A percentile compares a stretch with the other conserved stretches of the same genome.
phyloP scores from a whole-genome alignment of 2,888 invertebrate genomes.

The Orchestes rusci region DNA sequence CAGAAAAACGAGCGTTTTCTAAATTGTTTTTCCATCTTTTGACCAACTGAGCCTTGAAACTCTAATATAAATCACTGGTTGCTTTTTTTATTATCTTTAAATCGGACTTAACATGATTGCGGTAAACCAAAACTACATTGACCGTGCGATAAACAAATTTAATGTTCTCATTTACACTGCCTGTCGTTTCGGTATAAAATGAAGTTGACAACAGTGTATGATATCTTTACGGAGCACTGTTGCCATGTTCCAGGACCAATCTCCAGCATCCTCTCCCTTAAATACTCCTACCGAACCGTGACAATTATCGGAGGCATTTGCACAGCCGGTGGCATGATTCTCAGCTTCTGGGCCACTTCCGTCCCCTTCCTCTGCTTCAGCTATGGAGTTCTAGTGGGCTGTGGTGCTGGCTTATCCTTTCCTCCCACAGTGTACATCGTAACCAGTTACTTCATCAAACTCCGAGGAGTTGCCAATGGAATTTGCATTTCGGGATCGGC shows the following conservation, averaged over 20 bases:
- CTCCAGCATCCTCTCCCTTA: conserved; percentile 76
- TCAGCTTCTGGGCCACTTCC: conserved; percentile 75
- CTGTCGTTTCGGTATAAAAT: no score
- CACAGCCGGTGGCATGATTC: conserved; percentile 76
- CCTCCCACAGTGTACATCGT: conserved; percentile 87
- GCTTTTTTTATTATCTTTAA: no score
- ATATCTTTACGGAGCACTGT: no score
- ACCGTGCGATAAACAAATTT: no score
- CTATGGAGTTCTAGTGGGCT: conserved; percentile 75
- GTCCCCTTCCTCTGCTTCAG: conserved; percentile 73
- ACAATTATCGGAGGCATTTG: conserved; percentile 76
- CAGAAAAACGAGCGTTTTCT: no score
- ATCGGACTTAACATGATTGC: no score
- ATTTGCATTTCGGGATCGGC: conserved; percentile 85
- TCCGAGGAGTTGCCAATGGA: conserved; percentile 77
- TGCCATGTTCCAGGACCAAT: conserved; percentile 68
- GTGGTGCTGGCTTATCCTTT: conserved; percentile 78
- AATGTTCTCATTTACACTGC: no score
- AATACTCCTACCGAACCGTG: conserved; percentile 76
- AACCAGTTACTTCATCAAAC: conserved; percentile 74
- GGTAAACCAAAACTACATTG: no score
- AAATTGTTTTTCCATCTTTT: no score
- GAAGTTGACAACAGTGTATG: no score
- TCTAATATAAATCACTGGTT: no score
- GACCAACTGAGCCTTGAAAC: no score